phyloP scores from a whole-genome alignment of 2,113 vertebrate species.

The Chaenocephalus aceratus region DNA sequence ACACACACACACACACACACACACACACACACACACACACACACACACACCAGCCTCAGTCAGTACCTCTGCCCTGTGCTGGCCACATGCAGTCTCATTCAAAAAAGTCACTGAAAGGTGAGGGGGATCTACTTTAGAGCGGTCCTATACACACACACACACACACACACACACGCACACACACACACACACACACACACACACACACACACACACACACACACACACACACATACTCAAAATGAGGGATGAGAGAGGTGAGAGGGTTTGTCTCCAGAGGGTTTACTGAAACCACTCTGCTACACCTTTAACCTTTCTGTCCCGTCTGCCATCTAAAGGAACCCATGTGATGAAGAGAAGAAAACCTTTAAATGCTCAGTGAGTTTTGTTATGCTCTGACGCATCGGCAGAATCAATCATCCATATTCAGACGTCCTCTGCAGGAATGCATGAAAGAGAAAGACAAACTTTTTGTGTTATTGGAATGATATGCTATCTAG shows the following conservation, averaged over 20 bases:
- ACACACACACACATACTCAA: neutral
- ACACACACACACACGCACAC: conserved; percentile 13
- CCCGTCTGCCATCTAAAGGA: conserved; percentile 25
- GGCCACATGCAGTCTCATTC: conserved; percentile 27
- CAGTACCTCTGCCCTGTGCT: conserved; percentile 18
- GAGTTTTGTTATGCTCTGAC: neutral
- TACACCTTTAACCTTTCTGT: conserved; percentile 53
- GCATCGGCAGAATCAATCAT: conserved; percentile 10
- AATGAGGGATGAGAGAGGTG: conserved; percentile 35
- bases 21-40: conserved; percentile 18
- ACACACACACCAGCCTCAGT: conserved; percentile 5
- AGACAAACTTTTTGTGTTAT: neutral
- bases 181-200: too few species aligned
- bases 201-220: too few species aligned
- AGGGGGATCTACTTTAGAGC: conserved; percentile 35
- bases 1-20: conserved; percentile 40
- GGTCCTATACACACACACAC: conserved; percentile 17
- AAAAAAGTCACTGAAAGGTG: conserved; percentile 44
- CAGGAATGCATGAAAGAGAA: neutral
- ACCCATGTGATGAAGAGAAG: neutral
- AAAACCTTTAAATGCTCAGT: conserved; percentile 17
- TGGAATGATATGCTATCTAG: neutral
- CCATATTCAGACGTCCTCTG: neutral
- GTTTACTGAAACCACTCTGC: conserved; percentile 52
- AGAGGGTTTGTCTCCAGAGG: conserved; percentile 51